A percentile compares a stretch with the other conserved stretches of the same genome.
Conservation (phyloP, 23 tunicate species). For the Ascidia mentula region DNA sequence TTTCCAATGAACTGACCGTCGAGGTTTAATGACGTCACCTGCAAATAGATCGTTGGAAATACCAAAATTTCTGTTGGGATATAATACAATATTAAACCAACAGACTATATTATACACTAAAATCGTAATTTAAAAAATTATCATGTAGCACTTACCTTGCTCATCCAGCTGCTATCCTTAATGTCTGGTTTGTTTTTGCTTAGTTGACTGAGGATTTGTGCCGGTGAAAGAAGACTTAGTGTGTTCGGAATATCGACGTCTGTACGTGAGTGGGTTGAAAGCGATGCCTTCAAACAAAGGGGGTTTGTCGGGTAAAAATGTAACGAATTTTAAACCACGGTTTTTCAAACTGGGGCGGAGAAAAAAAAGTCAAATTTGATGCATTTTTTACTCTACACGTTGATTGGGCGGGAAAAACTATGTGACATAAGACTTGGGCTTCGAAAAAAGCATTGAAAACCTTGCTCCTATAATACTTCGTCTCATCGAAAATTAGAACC, state of each 20-base stretch:
- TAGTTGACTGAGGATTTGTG: conserved; percentile 34
- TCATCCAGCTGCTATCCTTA: conserved; percentile 77
- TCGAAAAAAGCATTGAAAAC: no score
- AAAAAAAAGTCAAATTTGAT: no score
- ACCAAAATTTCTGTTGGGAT: not conserved
- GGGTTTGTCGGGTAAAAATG: no score
- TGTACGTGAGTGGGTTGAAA: conserved; percentile 50
- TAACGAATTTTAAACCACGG: no score
- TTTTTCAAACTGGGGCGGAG: no score
- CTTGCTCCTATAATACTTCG: no score
- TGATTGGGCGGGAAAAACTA: no score
- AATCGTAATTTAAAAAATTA: no score
- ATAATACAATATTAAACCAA: not conserved
- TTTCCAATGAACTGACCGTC: conserved; percentile 88
- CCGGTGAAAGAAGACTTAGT: conserved; percentile 41
- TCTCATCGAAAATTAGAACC: no score
- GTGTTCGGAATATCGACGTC: conserved; percentile 57
- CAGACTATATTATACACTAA: no score
- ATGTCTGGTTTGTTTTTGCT: conserved; percentile 67
- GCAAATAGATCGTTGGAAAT: not conserved
- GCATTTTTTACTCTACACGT: no score
- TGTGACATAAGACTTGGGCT: no score
- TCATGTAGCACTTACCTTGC: conserved; percentile 35
- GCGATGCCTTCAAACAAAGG: conserved; percentile 10
- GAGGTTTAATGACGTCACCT: conserved; percentile 79